phyloP scores from a whole-genome alignment of 2,888 invertebrate species.

The Diogma glabrata region DNA sequence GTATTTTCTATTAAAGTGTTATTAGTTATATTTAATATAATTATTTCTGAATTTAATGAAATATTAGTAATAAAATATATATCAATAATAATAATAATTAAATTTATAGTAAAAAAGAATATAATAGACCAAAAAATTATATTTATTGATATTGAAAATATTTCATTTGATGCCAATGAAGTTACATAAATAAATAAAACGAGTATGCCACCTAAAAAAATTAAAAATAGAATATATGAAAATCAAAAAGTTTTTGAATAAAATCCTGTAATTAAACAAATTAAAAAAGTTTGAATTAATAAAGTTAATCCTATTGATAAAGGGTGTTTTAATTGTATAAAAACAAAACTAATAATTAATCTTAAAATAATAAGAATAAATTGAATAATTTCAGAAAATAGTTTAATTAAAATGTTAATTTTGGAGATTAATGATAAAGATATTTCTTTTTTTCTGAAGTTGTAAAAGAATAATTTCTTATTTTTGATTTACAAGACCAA shows the following conservation, averaged over 20 bases:
- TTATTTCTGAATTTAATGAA: no score
- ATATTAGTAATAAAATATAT: conserved; percentile 27
- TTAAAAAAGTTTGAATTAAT: conserved; percentile 41
- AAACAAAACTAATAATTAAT: conserved; percentile 31
- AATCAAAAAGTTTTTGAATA: conserved; percentile 44
- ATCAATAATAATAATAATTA: conserved; percentile 24
- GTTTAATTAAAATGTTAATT: conserved; percentile 57
- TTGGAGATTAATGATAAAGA: conserved; percentile 54
- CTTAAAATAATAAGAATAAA: conserved; percentile 21
- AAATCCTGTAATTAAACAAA: conserved; percentile 38
- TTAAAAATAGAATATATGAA: conserved; percentile 48
- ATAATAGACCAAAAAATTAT: conserved; percentile 24
- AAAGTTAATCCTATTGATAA: conserved; percentile 43
- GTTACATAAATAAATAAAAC: conserved; percentile 53
- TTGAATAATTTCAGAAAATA: conserved; percentile 42
- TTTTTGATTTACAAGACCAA: conserved; percentile 57
- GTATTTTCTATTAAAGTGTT: no score
- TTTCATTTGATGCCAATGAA: conserved; percentile 49
- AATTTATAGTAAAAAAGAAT: no score
- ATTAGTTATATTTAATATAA: conserved; percentile 26
- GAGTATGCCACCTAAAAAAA: conserved; percentile 51
- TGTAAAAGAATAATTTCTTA: conserved; percentile 45
- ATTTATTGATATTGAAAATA: conserved; percentile 37
- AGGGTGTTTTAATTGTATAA: conserved; percentile 39
- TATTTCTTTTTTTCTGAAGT: conserved; percentile 36